A percentile compares a stretch with the other conserved stretches of the same genome.
Conservation (phyloP, 1,140 invertebrate species). For the Drosophila simulans region DNA sequence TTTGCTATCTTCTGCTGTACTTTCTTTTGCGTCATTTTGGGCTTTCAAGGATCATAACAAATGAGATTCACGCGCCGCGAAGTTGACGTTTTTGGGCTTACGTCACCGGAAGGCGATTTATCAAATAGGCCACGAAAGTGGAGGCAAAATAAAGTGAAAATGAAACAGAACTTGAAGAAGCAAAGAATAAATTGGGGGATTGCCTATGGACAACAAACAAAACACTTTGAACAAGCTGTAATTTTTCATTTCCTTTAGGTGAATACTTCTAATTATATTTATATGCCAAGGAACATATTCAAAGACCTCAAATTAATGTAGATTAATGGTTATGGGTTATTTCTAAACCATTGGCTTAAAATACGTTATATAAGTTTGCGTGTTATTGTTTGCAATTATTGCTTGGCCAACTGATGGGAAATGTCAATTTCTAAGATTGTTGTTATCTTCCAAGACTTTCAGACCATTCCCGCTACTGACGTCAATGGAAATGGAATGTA, state of each 20-base stretch:
- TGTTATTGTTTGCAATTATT: slow-evolving; percentile 13
- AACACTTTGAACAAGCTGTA: neutral
- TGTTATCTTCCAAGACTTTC: slow-evolving; percentile 9
- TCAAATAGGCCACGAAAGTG: slow-evolving; percentile 26
- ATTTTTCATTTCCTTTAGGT: too few species aligned
- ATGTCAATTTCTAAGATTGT: slow-evolving; percentile 7
- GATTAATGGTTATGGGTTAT: too few species aligned
- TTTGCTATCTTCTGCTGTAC: slow-evolving; percentile 13
- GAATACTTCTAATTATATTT: too few species aligned
- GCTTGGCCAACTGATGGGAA: neutral
- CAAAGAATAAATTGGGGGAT: neutral
- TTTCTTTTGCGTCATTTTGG: slow-evolving; percentile 25
- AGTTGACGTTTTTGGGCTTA: slow-evolving; percentile 5
- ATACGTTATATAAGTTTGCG: neutral
- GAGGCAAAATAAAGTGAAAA: neutral
- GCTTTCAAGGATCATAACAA: slow-evolving; percentile 43
- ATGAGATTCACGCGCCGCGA: slow-evolving; percentile 59
- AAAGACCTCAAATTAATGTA: too few species aligned
- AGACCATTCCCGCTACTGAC: slow-evolving; percentile 23
- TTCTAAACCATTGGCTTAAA: too few species aligned
- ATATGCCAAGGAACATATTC: too few species aligned
- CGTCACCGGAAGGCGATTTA: slow-evolving; percentile 58
- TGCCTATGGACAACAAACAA: too few species aligned
- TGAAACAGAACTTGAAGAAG: neutral
- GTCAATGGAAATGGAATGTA: slow-evolving; percentile 48